Base-by-base conservation (phyloP, 1,140 invertebrate genomes). In the Drosophila trapezifrons region DNA sequence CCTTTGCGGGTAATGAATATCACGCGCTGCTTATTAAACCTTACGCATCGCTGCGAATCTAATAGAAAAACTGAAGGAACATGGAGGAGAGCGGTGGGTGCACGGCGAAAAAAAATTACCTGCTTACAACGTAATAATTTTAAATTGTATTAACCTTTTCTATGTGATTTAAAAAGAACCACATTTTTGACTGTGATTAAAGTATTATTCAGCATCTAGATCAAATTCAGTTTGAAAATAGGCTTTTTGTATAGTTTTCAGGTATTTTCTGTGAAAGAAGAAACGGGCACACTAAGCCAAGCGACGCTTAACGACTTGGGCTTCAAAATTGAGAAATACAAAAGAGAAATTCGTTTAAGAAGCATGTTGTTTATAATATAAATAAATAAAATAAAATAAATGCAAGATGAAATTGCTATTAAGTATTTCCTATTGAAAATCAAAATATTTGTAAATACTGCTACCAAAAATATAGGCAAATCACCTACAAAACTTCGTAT, bases 21-120 rank as follows among this genome's bases (percentile, higher is more conserved):
- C 82, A 86, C 82, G 82, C 83, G 76, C 79, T 82, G 79, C 82
- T 87, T 86, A 86, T 86, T 86, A 87, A 86, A 83, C 75, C 64
- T 62, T 77, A 77, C 75, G 73, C 73, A 67, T 76, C 73, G 63
- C 74, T 56, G 63, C 15, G 43, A 74, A 76, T 77, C 64, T 76
- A 80, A 66, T 76, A 58, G 37, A 79, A 74, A 56, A 74, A 17
- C 32, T 22, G 2, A n/a, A 20, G 15, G 32, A 9, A 27, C 25
- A 4, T 25, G 37, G 3, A 38, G 38, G 40, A 7, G 29, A 20
- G 1, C 12, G 9, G 9, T 5, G 27, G 22, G 13, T 51, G 38
- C 65, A 69, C 37, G 9, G 18, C 1, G 4, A 47, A 1, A 60
- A 46, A 46, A 46, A n/a, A 13, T 13, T n/a, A 22, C 9, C 1